Percentiles rank a stretch among this genome's conserved stretches.
Conservation (phyloP, 2,888 invertebrate species). For the Clitarchus hookeri region DNA sequence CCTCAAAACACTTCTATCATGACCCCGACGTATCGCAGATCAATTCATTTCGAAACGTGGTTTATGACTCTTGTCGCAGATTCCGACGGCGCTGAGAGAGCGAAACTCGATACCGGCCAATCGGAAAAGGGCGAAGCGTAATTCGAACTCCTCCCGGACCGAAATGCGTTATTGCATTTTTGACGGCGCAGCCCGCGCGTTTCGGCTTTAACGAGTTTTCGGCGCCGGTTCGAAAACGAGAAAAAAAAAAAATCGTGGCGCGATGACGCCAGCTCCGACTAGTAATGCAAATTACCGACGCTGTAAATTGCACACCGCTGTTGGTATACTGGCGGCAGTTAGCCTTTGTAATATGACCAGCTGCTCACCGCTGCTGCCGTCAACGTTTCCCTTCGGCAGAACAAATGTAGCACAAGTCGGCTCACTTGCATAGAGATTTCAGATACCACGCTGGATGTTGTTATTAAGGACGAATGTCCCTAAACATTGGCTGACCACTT, state of each 20-base stretch:
- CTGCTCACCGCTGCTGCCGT: too few species aligned
- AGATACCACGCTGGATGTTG: too few species aligned
- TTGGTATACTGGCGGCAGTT: background rate
- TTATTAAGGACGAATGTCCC: too few species aligned
- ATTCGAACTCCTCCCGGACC: background rate
- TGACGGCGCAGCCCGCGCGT: background rate
- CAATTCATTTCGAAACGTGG: too few species aligned
- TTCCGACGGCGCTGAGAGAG: background rate
- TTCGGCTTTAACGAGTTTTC: background rate
- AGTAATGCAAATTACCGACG: background rate
- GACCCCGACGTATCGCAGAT: too few species aligned
- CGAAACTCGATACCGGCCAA: background rate
- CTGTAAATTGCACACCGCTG: background rate
- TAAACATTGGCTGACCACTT: too few species aligned
- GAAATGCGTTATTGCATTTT: conserved; percentile 7
- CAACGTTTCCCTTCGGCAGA: too few species aligned
- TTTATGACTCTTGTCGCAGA: too few species aligned
- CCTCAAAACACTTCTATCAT: too few species aligned
- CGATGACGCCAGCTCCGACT: background rate
- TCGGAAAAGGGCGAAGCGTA: background rate
- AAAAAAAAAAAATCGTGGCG: background rate
- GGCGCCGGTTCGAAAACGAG: background rate
- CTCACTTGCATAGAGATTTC: too few species aligned
- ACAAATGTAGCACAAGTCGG: too few species aligned
- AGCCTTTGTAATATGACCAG: background rate